Percentiles rank a stretch among this genome's conserved stretches.
Conservation (phyloP, 2,888 invertebrate species). For the Drosophila hawaiiensis region DNA sequence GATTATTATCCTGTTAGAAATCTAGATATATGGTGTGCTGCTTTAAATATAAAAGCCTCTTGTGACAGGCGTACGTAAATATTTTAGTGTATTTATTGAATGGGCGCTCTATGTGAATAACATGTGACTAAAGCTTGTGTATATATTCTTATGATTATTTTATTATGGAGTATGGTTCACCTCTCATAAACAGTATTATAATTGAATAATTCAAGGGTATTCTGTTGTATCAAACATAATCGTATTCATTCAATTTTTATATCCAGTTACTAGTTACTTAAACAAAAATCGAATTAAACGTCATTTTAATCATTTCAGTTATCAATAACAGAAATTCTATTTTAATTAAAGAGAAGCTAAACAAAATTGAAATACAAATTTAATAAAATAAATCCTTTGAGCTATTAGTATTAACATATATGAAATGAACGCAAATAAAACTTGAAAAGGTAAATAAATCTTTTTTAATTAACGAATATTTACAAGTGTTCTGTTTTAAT, state of each 20-base stretch:
- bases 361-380: not conserved
- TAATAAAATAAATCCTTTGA: not conserved
- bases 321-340: not conserved
- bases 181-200: too few species aligned
- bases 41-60: not conserved
- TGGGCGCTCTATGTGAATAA: not conserved
- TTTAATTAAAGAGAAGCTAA: not conserved
- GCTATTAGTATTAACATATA: not conserved
- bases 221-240: not conserved
- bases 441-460: not conserved
- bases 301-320: not conserved
- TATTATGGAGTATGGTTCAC: too few species aligned
- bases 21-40: constrained; percentile 5
- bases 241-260: too few species aligned
- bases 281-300: not conserved
- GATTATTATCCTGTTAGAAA: not conserved
- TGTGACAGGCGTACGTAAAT: not conserved
- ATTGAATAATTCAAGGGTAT: not conserved
- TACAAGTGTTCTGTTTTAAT: not conserved
- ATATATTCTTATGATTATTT: too few species aligned
- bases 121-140: too few species aligned
- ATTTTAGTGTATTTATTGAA: not conserved
- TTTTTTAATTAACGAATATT: constrained; percentile 25
- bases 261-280: not conserved
- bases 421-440: not conserved